Evolutionary conservation across 1,140 invertebrate genomes (phyloP), one percentile per base, ranked within the genome.

Genomic region (Cydia splendana): DNA sequence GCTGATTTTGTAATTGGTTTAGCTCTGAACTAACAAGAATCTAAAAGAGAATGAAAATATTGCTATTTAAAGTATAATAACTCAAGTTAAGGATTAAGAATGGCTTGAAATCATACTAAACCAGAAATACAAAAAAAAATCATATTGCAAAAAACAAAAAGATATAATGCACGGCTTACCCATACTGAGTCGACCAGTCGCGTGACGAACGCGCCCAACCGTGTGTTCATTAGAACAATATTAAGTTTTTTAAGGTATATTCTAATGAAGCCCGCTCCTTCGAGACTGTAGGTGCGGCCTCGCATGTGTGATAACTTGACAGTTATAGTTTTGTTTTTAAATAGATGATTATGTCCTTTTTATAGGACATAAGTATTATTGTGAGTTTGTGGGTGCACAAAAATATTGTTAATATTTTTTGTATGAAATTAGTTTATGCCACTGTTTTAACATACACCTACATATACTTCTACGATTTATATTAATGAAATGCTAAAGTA

Each of bases 201-300:
- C 88, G 86, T 91, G 88, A 88, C 87, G 73, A 81, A 79, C 78
- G 78, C 82, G 80, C 83, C 84, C 76, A 84, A 85, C 83, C 74
- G 57, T 69, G 30, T 88, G 87, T 87, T 77, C 87, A 92, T 88
- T 87, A 90, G 84, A 84, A 84, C 78, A 78, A 81, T 86, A 89
- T 88, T 87, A 90, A 87, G 88, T 90, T 90, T 92, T 90, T 90
- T 86, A 85, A 90, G 85, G 85, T 82, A 82, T 75, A 82, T 80
- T 81, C 84, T 91, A 90, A 91, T 90, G 88, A 90, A 91, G 78
- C 89, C 89, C 88, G 84, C 90, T 91, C 89, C 91, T 91, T 90
- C 86, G 90, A 92, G 90, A 90, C 90, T 84, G 42, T 74, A 87
- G 90, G 88, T 83, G 87, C 78, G 87, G 78, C 86, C 51, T 76